Percentiles rank a stretch among this genome's conserved stretches.
phyloP scores from a whole-genome alignment of 1,140 invertebrate genomes.

The Drosophila setifemur region DNA sequence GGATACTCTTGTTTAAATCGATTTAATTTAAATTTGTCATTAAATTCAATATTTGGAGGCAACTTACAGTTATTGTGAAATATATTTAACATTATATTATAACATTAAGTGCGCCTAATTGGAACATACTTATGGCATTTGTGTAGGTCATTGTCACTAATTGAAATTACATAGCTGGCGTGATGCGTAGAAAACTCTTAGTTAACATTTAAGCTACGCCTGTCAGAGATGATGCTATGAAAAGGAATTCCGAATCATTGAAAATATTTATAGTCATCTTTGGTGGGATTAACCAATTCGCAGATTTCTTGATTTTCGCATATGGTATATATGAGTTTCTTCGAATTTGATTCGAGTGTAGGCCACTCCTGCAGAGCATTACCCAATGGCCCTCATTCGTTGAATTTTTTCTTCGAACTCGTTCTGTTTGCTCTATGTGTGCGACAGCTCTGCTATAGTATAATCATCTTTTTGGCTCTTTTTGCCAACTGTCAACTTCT shows the following conservation, averaged over 20 bases:
- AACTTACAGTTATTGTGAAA: not conserved
- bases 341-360: not conserved
- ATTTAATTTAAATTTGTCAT: no score
- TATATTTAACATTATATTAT: not conserved
- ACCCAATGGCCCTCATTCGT: not conserved
- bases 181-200: slow-evolving; percentile 21
- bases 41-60: no score
- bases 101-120: slow-evolving; percentile 32
- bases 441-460: slow-evolving; percentile 13
- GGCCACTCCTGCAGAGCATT: slow-evolving; percentile 36
- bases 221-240: slow-evolving; percentile 6
- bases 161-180: slow-evolving; percentile 27
- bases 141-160: slow-evolving; percentile 37
- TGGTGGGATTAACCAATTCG: slow-evolving; percentile 13
- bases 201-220: slow-evolving; percentile 18
- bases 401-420: slow-evolving; percentile 16
- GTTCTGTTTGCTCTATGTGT: slow-evolving; percentile 30
- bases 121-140: slow-evolving; percentile 27
- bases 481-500: slow-evolving; percentile 42
- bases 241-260: slow-evolving; percentile 28
- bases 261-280: slow-evolving; percentile 17
- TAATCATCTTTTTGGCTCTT: slow-evolving; percentile 32
- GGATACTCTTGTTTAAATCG: no score
- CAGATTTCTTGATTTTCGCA: slow-evolving; percentile 6
- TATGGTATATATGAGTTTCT: not conserved